Conservation (phyloP, 2,888 invertebrate genomes). For the Eupithecia exiguata region DNA sequence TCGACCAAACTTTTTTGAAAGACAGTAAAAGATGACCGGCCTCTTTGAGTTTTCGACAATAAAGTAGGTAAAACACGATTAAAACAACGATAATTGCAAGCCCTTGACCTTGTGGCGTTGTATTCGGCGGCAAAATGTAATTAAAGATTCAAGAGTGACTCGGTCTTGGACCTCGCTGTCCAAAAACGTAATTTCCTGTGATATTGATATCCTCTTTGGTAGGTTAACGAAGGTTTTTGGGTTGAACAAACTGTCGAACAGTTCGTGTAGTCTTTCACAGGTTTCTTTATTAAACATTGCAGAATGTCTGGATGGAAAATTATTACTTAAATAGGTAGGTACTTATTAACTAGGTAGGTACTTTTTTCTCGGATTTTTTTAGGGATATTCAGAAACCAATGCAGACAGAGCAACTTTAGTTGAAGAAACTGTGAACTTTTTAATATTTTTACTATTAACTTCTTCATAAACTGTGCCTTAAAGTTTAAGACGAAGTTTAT, state of each 20-base stretch:
- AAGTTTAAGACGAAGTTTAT: too few relatives aligned
- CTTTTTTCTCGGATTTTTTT: neutral
- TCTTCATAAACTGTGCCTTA: too few relatives aligned
- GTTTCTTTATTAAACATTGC: neutral
- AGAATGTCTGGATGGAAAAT: neutral
- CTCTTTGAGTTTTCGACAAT: conserved; percentile 30
- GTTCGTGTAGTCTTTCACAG: neutral
- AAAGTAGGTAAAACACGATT: conserved; percentile 31
- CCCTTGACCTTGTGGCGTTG: conserved; percentile 34
- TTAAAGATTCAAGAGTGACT: conserved; percentile 47
- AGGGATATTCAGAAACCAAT: neutral
- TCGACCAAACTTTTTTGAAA: neutral
- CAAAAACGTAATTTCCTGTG: conserved; percentile 59
- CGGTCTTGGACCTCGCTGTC: conserved; percentile 47
- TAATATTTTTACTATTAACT: too few relatives aligned
- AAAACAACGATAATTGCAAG: conserved; percentile 35
- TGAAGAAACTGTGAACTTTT: too few relatives aligned
- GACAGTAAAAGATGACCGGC: conserved; percentile 9
- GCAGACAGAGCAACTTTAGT: too few relatives aligned
- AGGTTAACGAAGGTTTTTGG: neutral
- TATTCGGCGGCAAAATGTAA: conserved; percentile 45
- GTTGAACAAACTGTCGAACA: neutral
- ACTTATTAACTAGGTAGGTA: neutral
- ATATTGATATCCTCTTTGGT: conserved; percentile 54
- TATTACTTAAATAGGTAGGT: neutral